Conservation (phyloP, 2,113 vertebrate species). For the Caretta caretta region DNA sequence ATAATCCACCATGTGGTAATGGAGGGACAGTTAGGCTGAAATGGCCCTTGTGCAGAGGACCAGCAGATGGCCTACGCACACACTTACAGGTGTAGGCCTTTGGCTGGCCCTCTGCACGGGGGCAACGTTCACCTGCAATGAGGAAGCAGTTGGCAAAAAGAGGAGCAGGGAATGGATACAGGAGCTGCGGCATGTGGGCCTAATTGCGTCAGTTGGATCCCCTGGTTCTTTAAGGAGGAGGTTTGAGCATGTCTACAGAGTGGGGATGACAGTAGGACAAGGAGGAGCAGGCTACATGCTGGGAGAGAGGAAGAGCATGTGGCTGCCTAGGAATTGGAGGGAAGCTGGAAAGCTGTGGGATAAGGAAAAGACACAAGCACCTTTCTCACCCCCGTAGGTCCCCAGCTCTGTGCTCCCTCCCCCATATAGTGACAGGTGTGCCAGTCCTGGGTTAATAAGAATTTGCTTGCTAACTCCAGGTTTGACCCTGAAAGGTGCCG, state of each 20-base stretch:
- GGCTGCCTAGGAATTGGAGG: background rate
- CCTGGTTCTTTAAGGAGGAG: background rate
- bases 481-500: background rate
- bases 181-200: background rate
- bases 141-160: background rate
- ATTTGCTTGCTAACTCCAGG: accelerated
- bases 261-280: background rate
- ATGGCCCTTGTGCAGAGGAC: background rate
- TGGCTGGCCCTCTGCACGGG: background rate
- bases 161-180: background rate
- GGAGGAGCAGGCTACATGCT: background rate
- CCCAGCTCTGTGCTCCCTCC: background rate
- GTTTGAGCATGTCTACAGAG: background rate
- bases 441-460: background rate
- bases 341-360: background rate
- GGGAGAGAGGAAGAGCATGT: background rate
- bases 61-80: background rate
- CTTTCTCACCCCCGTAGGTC: background rate
- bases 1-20: background rate
- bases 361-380: background rate
- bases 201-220: background rate
- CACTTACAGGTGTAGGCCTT: background rate
- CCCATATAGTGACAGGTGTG: background rate
- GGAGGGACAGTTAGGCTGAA: background rate
- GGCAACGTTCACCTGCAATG: background rate